These are phyloP conservation scores for Macquaria ambigua DNA, from an alignment of 2,113 vertebrate species.

Conservation along the genomic window DNA sequence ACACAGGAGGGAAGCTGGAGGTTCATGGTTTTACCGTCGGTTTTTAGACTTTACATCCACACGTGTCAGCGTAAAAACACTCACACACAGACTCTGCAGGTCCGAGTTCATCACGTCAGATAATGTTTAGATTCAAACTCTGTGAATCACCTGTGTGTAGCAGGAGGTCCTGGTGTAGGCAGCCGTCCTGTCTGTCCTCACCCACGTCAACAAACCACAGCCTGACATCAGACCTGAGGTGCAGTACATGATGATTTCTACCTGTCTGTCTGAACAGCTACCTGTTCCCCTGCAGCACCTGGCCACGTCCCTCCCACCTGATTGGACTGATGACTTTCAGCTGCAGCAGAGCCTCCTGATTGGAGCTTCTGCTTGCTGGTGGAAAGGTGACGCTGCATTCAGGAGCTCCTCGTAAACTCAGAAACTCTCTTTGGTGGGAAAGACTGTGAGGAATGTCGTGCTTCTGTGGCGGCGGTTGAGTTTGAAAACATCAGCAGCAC, in stretches of 20 bases:
- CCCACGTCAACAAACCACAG: constrained; percentile 61
- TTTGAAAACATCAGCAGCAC: background rate
- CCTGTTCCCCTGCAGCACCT: constrained; percentile 34
- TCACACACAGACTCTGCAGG: too few species aligned
- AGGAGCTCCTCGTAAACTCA: constrained; percentile 10
- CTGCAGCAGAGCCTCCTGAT: constrained; percentile 29
- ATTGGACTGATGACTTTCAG: constrained; percentile 21
- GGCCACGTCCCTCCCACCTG: background rate
- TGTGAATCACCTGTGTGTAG: constrained; percentile 42
- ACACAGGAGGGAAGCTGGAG: too few species aligned
- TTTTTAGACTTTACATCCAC: too few species aligned
- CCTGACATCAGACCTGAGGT: constrained; percentile 56
- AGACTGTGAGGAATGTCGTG: too few species aligned
- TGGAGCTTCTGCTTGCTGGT: background rate
- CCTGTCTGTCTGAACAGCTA: background rate
- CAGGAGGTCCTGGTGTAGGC: background rate
- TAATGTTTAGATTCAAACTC: too few species aligned
- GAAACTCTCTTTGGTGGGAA: background rate
- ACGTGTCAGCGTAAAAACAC: too few species aligned
- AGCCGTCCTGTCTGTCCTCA: constrained; percentile 33
- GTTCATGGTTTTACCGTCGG: too few species aligned
- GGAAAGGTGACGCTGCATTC: constrained; percentile 33
- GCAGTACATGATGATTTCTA: constrained; percentile 47
- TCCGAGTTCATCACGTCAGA: too few species aligned
- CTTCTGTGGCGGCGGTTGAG: background rate